Conservation (phyloP, 2,113 vertebrate genomes). For the Todiramphus chloris region DNA sequence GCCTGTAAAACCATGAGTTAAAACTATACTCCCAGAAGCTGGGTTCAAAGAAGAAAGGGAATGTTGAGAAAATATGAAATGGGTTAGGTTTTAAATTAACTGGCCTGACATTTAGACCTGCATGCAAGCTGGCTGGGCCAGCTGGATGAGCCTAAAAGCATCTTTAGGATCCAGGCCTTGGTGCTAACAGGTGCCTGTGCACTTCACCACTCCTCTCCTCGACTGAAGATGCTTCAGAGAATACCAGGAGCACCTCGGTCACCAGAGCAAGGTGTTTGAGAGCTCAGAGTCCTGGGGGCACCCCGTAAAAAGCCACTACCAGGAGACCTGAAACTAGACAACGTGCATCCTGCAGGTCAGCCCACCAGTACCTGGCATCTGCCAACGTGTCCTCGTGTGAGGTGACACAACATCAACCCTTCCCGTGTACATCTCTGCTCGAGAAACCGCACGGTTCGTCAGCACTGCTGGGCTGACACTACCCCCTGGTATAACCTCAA, state of each 20-base stretch:
- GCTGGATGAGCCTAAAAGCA: neutral
- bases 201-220: neutral
- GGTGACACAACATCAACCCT: neutral
- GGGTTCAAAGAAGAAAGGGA: neutral
- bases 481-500: neutral
- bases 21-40: neutral
- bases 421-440: accelerated
- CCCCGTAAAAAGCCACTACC: neutral
- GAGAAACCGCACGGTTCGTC: accelerated
- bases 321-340: neutral
- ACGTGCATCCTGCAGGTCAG: accelerated
- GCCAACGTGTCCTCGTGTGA: neutral
- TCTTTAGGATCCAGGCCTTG: neutral
- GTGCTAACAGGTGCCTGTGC: neutral
- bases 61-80: neutral
- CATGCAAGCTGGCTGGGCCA: neutral
- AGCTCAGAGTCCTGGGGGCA: neutral
- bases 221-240: neutral
- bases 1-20: neutral
- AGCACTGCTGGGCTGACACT: neutral
- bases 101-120: neutral
- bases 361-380: neutral
- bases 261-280: neutral
- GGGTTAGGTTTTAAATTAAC: neutral
- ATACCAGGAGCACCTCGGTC: accelerated